phyloP scores from a whole-genome alignment of 1,140 invertebrate genomes.

The Lethrus apterus region DNA sequence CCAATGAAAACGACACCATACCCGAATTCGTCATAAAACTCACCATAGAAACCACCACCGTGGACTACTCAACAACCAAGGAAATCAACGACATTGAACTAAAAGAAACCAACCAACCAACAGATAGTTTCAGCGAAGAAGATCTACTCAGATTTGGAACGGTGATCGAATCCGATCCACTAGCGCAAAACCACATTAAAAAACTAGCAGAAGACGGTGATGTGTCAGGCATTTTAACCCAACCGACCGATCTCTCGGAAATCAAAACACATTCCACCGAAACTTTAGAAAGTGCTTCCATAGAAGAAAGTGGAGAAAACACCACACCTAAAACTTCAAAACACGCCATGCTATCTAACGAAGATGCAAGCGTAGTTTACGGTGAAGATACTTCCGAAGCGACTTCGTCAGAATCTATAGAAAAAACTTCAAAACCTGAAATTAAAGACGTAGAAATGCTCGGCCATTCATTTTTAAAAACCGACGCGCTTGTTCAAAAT shows the following conservation, averaged over 20 bases:
- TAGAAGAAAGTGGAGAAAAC: constrained; percentile 30
- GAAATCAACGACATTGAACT: neutral
- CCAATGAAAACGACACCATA: constrained; percentile 23
- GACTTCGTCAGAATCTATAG: constrained; percentile 3
- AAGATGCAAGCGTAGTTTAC: constrained; percentile 33
- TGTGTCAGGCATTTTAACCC: neutral
- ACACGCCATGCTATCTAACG: constrained; percentile 22
- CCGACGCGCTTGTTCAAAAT: no score
- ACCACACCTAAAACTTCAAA: constrained; percentile 23
- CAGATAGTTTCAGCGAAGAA: neutral
- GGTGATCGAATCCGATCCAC: neutral
- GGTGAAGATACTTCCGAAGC: neutral
- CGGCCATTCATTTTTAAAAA: constrained; percentile 5
- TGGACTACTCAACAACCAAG: neutral
- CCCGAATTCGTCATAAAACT: constrained; percentile 24
- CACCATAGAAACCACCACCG: neutral
- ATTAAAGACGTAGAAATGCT: constrained; percentile 26
- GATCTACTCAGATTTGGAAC: constrained; percentile 3
- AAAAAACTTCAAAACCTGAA: neutral
- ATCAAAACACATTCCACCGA: constrained; percentile 25
- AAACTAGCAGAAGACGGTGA: constrained; percentile 1
- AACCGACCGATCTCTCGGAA: neutral
- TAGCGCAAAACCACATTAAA: constrained; percentile 8
- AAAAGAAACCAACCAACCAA: neutral
- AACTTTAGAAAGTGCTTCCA: constrained; percentile 27